Base-by-base conservation (phyloP, 2,797 vertebrate genomes). In the Oreortyx pictus region DNA sequence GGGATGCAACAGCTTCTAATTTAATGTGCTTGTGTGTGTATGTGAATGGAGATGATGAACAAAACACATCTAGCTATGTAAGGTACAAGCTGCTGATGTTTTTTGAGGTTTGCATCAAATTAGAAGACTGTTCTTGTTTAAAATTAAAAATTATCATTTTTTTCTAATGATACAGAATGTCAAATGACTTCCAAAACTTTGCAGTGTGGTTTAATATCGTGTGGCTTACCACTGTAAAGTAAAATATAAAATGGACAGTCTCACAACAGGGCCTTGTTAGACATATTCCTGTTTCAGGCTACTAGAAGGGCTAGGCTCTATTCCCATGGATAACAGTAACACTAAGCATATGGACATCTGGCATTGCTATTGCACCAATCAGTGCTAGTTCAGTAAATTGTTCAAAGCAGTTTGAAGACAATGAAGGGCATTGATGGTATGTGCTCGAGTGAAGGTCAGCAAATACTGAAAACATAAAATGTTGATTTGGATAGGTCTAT, bases 81-180 rank as follows among this genome's bases (percentile, higher is more conserved):
- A 71, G 61, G 19, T 61, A 74, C 46, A 72, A 54, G 18, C 0
- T 64, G 39, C 60, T 64, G 29, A 60, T 89, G 52, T 47, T 93
- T 87, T 35, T 62, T 52, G 57, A 56, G 50, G 20, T 74, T 92
- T 23, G 78, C 72, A 64, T 56, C 35, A 92, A 84, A 49, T 46
- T 39, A 50, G 10, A 37, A 43, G 68, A 70, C 56, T 39, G 3
- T 1, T 56, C 83, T 64, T 83, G 35, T 49, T 82, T 80, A 27
- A 80, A 90, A 88, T 50, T 2, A 1, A 7, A 74, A 91, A 62
- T 50, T 41, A 56, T 72, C 44, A 4, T 23, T 50, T 1, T 64
- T 81, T 92, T 72, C 43, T 33, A 79, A 31, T 47, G 7, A 56
- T 20, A 37, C 76, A 39, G 33, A 74, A 72, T 25, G 39, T 72